Conservation (phyloP, 2,113 vertebrate species). For the Macrotus californicus region DNA sequence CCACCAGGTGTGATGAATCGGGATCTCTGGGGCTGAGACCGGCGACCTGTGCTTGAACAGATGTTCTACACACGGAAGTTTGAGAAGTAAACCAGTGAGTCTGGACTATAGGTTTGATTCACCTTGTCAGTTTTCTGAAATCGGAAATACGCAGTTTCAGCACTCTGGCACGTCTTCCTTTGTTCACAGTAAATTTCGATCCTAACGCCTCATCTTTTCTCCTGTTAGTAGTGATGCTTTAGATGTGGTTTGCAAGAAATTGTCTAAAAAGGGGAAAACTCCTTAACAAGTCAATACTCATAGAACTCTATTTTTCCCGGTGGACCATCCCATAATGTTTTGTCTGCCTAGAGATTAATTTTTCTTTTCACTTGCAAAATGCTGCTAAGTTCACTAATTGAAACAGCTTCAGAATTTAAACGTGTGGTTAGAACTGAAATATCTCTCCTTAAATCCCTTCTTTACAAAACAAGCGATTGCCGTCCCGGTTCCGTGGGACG, state of each 20-base stretch:
- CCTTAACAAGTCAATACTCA: neutral
- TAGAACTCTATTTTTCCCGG: neutral
- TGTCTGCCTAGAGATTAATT: neutral
- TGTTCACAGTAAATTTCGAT: constrained; percentile 56
- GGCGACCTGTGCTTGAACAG: neutral
- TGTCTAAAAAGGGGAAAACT: neutral
- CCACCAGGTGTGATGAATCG: neutral
- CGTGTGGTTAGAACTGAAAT: neutral
- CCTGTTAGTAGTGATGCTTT: constrained; percentile 22
- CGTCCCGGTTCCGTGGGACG: neutral
- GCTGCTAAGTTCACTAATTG: constrained; percentile 25
- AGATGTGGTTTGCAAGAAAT: constrained; percentile 44
- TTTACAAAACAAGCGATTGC: constrained; percentile 47
- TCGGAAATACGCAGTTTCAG: neutral
- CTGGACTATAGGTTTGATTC: neutral
- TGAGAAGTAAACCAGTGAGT: neutral
- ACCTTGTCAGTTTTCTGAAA: neutral
- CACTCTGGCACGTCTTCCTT: constrained; percentile 12
- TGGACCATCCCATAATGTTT: neutral
- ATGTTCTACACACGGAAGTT: neutral
- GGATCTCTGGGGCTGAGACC: neutral
- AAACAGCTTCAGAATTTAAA: constrained; percentile 6
- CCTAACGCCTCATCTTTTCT: constrained; percentile 43
- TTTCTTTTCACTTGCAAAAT: constrained; percentile 30
- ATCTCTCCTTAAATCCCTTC: constrained; percentile 27